Percentiles rank a stretch among this genome's conserved stretches.
Evolutionary conservation across 2,113 vertebrate species (phyloP).

Genomic region (Agelaius tricolor): DNA sequence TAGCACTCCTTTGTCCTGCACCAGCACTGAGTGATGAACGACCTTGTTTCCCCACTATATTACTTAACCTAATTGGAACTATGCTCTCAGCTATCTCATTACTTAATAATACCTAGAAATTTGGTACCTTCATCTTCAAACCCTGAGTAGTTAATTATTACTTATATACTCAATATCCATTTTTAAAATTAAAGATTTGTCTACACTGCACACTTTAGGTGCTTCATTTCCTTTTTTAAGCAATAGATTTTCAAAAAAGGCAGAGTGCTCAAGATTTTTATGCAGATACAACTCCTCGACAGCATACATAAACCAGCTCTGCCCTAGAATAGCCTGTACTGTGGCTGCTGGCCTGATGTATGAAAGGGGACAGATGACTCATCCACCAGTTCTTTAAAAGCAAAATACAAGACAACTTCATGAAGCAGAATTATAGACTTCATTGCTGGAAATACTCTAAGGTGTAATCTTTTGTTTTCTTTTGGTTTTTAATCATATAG

Average conservation of each 20-base stretch:
- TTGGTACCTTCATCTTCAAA: not conserved
- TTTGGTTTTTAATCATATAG: not conserved
- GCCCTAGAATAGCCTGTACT: not conserved
- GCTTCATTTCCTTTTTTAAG: not conserved
- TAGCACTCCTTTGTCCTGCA: not conserved
- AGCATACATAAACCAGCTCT: not conserved
- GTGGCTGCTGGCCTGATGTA: not conserved
- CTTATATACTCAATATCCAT: not conserved
- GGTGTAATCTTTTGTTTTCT: not conserved
- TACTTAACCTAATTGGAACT: constrained; percentile 11
- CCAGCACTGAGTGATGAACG: not conserved
- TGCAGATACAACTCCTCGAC: not conserved
- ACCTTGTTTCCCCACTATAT: not conserved
- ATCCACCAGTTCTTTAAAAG: not conserved
- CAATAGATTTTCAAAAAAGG: not conserved
- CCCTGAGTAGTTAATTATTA: not conserved
- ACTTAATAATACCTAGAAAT: constrained; percentile 20
- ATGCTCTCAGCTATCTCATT: not conserved
- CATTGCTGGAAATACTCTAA: not conserved
- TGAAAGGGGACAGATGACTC: not conserved
- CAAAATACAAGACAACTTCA: not conserved
- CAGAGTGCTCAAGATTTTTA: not conserved
- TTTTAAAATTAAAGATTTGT: not conserved
- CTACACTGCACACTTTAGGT: not conserved
- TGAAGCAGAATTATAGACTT: not conserved